Evolutionary conservation across 2,797 vertebrate genomes (phyloP).

Genomic region (Urosaurus nigricauda): DNA sequence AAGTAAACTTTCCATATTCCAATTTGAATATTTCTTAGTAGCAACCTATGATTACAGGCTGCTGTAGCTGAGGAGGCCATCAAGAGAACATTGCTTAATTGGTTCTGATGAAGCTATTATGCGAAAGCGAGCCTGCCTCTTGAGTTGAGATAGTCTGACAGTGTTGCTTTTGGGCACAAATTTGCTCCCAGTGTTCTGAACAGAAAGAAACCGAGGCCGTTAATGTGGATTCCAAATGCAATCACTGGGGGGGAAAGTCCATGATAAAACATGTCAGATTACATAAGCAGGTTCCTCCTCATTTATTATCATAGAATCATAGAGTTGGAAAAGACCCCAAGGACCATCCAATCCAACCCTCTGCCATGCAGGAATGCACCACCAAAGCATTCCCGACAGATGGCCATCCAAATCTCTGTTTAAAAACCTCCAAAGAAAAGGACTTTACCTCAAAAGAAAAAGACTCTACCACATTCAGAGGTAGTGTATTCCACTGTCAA

Average conservation of each 20-base stretch:
- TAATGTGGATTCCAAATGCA: neutral
- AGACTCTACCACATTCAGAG: no score
- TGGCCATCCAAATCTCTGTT: no score
- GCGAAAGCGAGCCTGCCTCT: conserved; percentile 25
- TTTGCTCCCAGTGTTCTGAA: conserved; percentile 26
- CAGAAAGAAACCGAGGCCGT: neutral
- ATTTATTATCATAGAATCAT: no score
- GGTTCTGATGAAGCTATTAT: conserved; percentile 29
- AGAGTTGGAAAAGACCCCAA: no score
- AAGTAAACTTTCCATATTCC: no score
- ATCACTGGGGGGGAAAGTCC: neutral
- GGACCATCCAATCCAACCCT: no score
- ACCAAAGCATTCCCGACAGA: no score
- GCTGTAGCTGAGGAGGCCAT: neutral
- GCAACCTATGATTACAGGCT: neutral
- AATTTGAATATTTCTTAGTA: neutral
- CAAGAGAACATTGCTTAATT: conserved; percentile 48
- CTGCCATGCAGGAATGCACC: no score
- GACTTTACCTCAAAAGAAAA: no score
- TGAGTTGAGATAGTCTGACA: conserved; percentile 35
- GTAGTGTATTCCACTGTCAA: no score
- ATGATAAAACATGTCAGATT: conserved; percentile 21
- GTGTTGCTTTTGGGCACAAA: neutral
- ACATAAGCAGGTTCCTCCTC: neutral
- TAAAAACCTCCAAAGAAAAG: no score